Percentiles rank a stretch among this genome's conserved stretches.
Conservation (phyloP, 2,113 vertebrate genomes). For the Macroglossus sobrinus region DNA sequence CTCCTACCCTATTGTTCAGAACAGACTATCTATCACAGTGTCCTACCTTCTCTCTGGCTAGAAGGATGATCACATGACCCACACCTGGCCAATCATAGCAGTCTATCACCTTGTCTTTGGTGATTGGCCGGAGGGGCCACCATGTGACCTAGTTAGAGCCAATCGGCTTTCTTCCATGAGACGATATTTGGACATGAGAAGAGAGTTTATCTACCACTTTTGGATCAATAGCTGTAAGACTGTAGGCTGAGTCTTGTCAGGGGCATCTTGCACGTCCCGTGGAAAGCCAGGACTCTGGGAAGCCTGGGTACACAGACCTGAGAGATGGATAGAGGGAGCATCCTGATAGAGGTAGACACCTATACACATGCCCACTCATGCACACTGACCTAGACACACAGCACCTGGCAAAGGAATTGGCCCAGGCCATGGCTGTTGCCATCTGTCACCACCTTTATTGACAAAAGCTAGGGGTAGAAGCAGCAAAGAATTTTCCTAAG, state of each 20-base stretch:
- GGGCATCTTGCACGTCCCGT: not conserved
- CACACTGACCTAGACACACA: not conserved
- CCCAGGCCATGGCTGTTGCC: not conserved
- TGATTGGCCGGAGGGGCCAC: not conserved
- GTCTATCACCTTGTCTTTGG: not conserved
- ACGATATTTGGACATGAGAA: not conserved
- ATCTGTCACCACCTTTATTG: conserved; percentile 47
- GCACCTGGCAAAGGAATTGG: not conserved
- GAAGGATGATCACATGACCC: not conserved
- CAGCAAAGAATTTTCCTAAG: not conserved
- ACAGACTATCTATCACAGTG: not conserved
- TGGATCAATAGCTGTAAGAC: not conserved
- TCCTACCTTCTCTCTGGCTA: not conserved
- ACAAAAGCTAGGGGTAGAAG: not conserved
- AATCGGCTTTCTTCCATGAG: conserved; percentile 29
- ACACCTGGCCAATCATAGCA: not conserved
- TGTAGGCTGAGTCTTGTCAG: not conserved
- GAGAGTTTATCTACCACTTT: not conserved
- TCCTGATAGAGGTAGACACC: not conserved
- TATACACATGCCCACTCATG: accelerated
- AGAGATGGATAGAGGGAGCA: not conserved
- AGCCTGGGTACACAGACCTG: not conserved
- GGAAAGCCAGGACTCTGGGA: not conserved
- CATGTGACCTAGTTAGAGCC: not conserved
- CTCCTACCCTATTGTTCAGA: not conserved